Conservation (phyloP, 2,113 vertebrate genomes). For the Illadopsis cleaveri region DNA sequence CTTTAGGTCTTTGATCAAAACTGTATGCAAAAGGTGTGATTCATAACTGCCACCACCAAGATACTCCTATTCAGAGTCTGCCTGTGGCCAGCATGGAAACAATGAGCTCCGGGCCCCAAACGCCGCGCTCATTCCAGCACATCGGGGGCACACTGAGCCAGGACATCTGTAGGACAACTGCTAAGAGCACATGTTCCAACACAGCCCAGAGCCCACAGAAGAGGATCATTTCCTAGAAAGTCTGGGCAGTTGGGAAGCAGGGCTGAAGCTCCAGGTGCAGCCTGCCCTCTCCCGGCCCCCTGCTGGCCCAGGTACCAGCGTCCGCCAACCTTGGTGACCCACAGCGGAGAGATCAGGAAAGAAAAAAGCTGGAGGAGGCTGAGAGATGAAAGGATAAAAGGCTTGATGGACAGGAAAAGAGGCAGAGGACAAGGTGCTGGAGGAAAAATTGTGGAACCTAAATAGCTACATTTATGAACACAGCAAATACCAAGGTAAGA, state of each 20-base stretch:
- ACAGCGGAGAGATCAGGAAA: neutral
- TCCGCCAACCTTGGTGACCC: rapidly evolving
- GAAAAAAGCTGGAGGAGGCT: neutral
- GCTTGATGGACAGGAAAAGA: neutral
- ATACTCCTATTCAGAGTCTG: neutral
- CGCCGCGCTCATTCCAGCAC: rapidly evolving
- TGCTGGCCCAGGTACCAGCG: neutral
- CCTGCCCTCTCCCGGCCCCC: constrained; percentile 57
- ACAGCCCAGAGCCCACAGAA: neutral
- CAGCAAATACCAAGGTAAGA: neutral
- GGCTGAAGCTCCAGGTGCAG: constrained; percentile 16
- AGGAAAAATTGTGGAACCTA: rapidly evolving
- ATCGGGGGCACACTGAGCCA: neutral
- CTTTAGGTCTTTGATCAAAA: constrained; percentile 38
- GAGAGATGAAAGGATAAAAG: neutral
- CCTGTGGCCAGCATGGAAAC: neutral
- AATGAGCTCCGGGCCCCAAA: rapidly evolving
- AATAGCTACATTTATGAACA: neutral
- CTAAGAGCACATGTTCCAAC: rapidly evolving
- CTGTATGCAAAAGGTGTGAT: neutral
- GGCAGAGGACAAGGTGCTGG: neutral
- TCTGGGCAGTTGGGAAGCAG: neutral
- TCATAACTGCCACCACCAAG: neutral
- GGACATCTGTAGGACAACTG: neutral
- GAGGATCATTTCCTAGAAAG: neutral